Evolutionary conservation across 2,113 vertebrate species (phyloP), one percentile per base, ranked within the genome.

Genomic region (Leptodactylus fuscus): DNA sequence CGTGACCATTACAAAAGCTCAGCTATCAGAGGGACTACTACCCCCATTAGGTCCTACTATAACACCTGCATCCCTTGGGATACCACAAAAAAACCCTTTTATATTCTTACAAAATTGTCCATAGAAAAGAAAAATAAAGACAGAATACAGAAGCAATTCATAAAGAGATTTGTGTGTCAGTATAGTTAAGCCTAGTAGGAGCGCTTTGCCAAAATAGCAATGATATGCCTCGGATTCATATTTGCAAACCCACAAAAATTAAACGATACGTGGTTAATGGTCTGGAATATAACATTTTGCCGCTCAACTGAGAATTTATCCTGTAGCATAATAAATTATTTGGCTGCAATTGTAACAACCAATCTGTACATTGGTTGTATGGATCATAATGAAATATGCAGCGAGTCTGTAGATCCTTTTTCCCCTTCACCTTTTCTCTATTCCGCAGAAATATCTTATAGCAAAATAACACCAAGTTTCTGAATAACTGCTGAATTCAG

Each of bases 241-340:
- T 38, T 38, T 36, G 65, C 65, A 38, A 69, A 38, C 32, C 20
- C 18, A 38, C 65, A 11, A 69, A 69, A 38, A 38, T 69, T 34
- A 34, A 67, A 67, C 18, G 62, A 16, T 69, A 69, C 32, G 34
- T 69, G 65, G 65, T 69, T 69, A 69, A 69, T 69, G 65, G 32
- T 69, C 65, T 38, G 32, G 32, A 69, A 69, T 38, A 22, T 27
- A 38, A 22, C 65, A 69, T 36, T 38, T 69, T 69, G 32, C 65
- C 18, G 34, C 65, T 69, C 65, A 69, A 38, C 32, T 36, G 65
- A 69, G 34, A 69, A 69, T 22, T 8, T 36, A 69, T 69, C 34
- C 34, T 38, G 32, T 69, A 69, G 65, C 36, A 18, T 38, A 16
- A 67, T 67, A 69, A 69, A 69, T 69, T 69, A 69, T 69, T 69